Evolutionary conservation across 2,113 vertebrate genomes (phyloP), one percentile per base, ranked within the genome.

Genomic region (Pogona vitticeps): DNA sequence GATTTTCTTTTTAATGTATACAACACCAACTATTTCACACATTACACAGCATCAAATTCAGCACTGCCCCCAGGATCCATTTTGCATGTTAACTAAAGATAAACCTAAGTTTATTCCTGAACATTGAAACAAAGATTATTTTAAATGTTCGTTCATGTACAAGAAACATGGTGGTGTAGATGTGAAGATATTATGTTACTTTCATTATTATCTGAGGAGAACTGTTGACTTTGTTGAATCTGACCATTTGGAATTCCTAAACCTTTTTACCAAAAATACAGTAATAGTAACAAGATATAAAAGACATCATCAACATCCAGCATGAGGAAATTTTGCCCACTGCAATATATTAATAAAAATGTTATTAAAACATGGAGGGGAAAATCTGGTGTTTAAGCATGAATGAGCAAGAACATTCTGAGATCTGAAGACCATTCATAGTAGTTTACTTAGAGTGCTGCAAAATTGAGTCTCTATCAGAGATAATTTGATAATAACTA

Each of bases 401-500:
- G 76, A 58, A 23, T 67, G 59, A 73, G 38, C 33, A 80, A 33
- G 76, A 58, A 79, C 15, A 80, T 76, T 28, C 31, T 65, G 68
- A 79, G 23, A 79, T 26, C 76, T 28, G 20, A 40, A 71, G 67
- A 38, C 70, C 36, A 26, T 79, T 86, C 65, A 79, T 18, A 80
- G 76, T 71, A 58, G 67, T 36, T 80, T 65, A 79, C 59, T 79
- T 10, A 72, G 65, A 59, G 17, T n/a, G 14, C 46, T 13, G 52
- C 65, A 79, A 36, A 79, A 33, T 18, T 79, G 76, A 71, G 71
- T 79, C 52, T 36, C 36, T 2, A 46, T 76, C 42, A 85, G 59
- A 73, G 84, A 85, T 84, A 80, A 92, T 40, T 90, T 67, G 17
- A 0, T 8, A 26, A 85, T 3, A 2, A 70, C 82, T 82, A 83